A percentile compares a stretch with the other conserved stretches of the same genome.
phyloP scores from a whole-genome alignment of 2,113 vertebrate genomes.

The Rhea pennata region DNA sequence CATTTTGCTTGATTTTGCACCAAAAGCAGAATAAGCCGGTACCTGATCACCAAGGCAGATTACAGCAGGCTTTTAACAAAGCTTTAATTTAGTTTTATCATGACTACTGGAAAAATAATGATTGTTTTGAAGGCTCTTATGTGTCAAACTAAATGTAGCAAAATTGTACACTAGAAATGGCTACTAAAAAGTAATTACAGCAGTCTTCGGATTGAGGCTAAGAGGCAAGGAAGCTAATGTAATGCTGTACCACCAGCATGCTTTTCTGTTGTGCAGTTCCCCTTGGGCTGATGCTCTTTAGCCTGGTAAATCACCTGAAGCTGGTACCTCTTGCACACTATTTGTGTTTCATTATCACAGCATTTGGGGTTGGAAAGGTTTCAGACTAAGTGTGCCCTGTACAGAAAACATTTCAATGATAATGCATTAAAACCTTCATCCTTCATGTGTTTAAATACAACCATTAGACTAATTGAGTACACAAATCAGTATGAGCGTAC shows the following conservation, averaged over 20 bases:
- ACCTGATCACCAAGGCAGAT: not conserved
- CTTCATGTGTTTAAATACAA: not conserved
- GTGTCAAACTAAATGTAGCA: not conserved
- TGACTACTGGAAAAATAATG: not conserved
- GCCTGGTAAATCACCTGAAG: not conserved
- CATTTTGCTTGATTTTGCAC: not conserved
- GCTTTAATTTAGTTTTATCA: not conserved
- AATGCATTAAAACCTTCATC: not conserved
- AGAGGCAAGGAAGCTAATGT: not conserved
- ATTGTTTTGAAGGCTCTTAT: not conserved
- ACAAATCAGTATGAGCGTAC: rapidly evolving
- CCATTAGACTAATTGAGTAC: not conserved
- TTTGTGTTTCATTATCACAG: rapidly evolving
- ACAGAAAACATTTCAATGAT: not conserved
- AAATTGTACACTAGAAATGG: not conserved
- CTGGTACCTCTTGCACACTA: too few relatives aligned
- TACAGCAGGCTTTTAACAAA: not conserved
- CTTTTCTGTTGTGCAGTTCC: not conserved
- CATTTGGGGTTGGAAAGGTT: not conserved
- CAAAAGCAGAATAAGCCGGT: not conserved
- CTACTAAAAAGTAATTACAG: not conserved
- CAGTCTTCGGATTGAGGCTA: not conserved
- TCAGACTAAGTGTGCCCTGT: not conserved
- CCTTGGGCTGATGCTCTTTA: not conserved
- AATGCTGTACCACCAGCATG: not conserved